Evolutionary conservation across 2,113 vertebrate genomes (phyloP), one percentile per base, ranked within the genome.

Genomic region (Neolamprologus tretocephalus): DNA sequence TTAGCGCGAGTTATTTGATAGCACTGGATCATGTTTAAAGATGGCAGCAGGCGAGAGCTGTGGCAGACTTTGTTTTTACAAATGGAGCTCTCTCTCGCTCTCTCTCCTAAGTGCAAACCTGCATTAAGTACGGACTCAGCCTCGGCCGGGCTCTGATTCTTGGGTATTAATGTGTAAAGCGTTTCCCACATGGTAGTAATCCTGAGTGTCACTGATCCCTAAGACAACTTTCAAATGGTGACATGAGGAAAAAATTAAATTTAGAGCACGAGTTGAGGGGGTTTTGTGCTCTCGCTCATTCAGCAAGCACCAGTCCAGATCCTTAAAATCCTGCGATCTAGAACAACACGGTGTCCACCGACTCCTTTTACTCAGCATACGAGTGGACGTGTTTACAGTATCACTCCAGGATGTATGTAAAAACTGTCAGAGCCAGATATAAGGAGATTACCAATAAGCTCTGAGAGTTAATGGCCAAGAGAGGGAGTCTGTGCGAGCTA

Each of bases 1-100:
- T 94, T 91, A 91, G 89, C 87, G 91, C 82, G 66, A 96, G 96
- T 95, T 93, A 92, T 96, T 97, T 93, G 92, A 97, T 96, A 96
- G 95, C 95, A 87, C 90, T 95, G 95, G 96, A 95, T 96, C 87
- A 83, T 94, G 94, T 95, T 95, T 86, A 92, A 95, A 93, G 92
- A 94, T 95, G 92, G 92, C 92, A 93, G 95, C 86, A 86, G 91
- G 87, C 68, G 17, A 80, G 90, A 91, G 89, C 91, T 91, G 89
- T 95, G 94, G 93, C 92, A 89, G 90, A 91, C 90, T 92, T 89
- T 90, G 88, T 94, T 92, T 90, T 90, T 88, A 86, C 85, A 92
- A 94, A 93, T 83, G 87, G 85, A 91, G 89, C 84, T 84, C 58
- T 33, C 61, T 5, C 57, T 3, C 53, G 26, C 51, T 26, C 28